Evolutionary conservation across 2,113 vertebrate genomes (phyloP), one percentile per base, ranked within the genome.

Genomic region (Podilymbus podiceps): DNA sequence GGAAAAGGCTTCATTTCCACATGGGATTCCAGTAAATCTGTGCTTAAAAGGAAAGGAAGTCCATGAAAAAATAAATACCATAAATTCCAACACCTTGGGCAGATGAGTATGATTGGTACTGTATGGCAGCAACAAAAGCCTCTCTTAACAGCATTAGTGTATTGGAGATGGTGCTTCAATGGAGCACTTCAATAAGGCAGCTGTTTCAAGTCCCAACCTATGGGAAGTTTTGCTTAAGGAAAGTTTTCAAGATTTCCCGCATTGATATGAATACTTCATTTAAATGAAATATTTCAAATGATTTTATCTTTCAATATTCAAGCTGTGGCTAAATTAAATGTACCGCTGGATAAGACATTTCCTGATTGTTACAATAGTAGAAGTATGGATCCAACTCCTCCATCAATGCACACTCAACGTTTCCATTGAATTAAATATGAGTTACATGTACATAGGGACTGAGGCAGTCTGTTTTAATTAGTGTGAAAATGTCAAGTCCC

Each of bases 341-440:
- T 21, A 42, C 5, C 8, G 35, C 30, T 21, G 30, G 24, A 59
- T 73, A 63, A 85, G 50, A 22, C 9, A n/a, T 67, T 94, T 90
- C 35, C 60, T 81, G 42, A 75, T 60, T 42, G 24, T 84, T 56
- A 87, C 60, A 90, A 64, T 5, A 93, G 40, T 27, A 52, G 22
- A 78, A 64, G 30, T 11, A 49, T 60, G 69, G 83, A 92, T 64
- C 60, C 44, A 56, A 89, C 42, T 88, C 79, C 89, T 94, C 88
- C 80, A 74, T 85, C 88, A 74, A 60, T 17, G 47, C 44, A 72
- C 64, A 46, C 40, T 84, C 85, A 96, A 89, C 0, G 2, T 86
- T 96, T 90, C 76, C 86, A 87, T 94, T 97, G 93, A 97, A 95
- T 97, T 96, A 97, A 96, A 97, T 96, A 96, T 94, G 93, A 96